phyloP scores from a whole-genome alignment of 2,797 vertebrate genomes.

The Sciaenops ocellatus region DNA sequence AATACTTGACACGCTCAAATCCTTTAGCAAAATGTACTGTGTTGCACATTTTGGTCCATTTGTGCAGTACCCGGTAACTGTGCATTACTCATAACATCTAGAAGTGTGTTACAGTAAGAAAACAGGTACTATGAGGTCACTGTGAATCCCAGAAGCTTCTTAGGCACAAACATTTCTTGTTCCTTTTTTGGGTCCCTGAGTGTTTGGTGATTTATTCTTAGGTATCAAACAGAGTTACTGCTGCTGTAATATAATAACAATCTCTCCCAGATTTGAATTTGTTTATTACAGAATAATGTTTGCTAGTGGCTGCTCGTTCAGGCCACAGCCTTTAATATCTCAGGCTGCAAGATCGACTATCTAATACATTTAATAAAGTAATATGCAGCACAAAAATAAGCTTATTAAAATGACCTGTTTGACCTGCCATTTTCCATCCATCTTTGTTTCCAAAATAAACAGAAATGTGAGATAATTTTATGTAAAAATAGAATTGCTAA shows the following conservation, averaged over 20 bases:
- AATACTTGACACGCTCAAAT: background rate
- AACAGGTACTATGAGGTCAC: background rate
- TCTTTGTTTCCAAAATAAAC: conserved; percentile 14
- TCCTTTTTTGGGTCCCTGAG: background rate
- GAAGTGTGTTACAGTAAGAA: background rate
- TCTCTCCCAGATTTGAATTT: background rate
- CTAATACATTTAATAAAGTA: background rate
- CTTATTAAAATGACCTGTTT: background rate
- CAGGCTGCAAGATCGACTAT: conserved; percentile 2
- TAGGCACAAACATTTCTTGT: conserved; percentile 1
- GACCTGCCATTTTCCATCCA: background rate
- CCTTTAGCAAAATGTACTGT: conserved; percentile 1
- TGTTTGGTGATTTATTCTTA: conserved; percentile 15
- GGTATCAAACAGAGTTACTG: conserved; percentile 13
- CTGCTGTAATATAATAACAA: conserved; percentile 8
- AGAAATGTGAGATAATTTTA: background rate
- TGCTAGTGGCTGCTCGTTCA: background rate
- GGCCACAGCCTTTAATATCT: background rate
- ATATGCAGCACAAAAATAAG: background rate
- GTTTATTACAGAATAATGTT: conserved; percentile 9
- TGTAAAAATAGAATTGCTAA: background rate
- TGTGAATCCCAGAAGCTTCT: background rate
- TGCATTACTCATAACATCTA: background rate
- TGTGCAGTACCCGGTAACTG: background rate
- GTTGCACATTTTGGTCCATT: background rate